Percentiles rank a stretch among this genome's conserved stretches.
Evolutionary conservation across 2,113 vertebrate genomes (phyloP).

Genomic region (Clupea harengus): DNA sequence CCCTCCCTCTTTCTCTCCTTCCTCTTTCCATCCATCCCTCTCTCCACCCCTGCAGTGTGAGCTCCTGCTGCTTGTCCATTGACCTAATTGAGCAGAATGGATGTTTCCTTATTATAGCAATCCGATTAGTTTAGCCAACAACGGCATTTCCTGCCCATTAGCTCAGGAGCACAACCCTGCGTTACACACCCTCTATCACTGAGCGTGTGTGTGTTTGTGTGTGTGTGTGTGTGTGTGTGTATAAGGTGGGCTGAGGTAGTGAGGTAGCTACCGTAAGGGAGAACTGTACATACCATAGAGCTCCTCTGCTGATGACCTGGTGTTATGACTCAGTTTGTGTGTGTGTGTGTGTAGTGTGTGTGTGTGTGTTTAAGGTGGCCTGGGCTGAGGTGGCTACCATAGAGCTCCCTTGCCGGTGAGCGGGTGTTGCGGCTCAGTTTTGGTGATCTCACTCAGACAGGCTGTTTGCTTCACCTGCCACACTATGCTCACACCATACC

Average conservation of each 20-base stretch:
- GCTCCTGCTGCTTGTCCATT: constrained; percentile 12
- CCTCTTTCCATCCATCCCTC: neutral
- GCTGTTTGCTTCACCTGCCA: neutral
- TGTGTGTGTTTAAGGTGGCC: too few relatives aligned
- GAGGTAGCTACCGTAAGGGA: too few relatives aligned
- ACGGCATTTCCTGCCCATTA: constrained; percentile 58
- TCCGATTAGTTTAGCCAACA: constrained; percentile 47
- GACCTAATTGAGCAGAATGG: constrained; percentile 37
- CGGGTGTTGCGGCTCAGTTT: neutral
- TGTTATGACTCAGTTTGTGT: too few relatives aligned
- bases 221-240: neutral
- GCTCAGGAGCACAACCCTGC: neutral
- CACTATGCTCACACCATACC: neutral
- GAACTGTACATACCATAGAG: too few relatives aligned
- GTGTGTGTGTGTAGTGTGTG: too few relatives aligned
- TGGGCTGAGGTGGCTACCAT: too few relatives aligned
- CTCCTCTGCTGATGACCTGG: too few relatives aligned
- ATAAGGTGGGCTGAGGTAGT: neutral
- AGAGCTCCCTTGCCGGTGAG: neutral
- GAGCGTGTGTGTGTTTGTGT: neutral
- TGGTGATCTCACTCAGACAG: neutral
- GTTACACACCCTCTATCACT: constrained; percentile 15
- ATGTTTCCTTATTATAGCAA: constrained; percentile 47
- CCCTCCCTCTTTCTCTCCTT: neutral
- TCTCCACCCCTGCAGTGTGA: neutral